These are phyloP conservation scores for Ammospiza maritima DNA, from an alignment of 2,797 vertebrate genomes.

Conservation along the genomic window DNA sequence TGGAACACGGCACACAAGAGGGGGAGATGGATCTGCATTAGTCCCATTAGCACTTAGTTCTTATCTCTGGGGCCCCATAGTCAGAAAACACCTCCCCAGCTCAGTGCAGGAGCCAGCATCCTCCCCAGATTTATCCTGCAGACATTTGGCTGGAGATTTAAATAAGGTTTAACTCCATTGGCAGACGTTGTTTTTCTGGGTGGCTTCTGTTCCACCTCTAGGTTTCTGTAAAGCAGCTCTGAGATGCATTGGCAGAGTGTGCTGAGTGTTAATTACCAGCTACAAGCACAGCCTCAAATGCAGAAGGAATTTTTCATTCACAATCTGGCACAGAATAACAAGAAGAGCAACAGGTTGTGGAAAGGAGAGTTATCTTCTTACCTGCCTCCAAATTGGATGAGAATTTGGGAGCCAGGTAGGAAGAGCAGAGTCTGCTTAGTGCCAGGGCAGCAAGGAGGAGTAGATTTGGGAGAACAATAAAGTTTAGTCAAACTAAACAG, in stretches of 20 bases:
- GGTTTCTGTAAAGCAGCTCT: constrained; percentile 26
- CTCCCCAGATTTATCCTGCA: constrained; percentile 25
- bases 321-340: not conserved
- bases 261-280: constrained; percentile 53
- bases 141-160: constrained; percentile 49
- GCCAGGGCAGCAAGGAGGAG: not conserved
- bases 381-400: not conserved
- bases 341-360: not conserved
- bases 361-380: not conserved
- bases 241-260: constrained; percentile 34
- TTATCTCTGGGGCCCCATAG: constrained; percentile 9
- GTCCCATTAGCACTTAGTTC: constrained; percentile 9
- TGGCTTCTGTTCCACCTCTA: constrained; percentile 52
- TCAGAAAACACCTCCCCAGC: constrained; percentile 22
- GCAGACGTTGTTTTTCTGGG: constrained; percentile 26
- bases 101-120: not conserved
- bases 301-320: constrained; percentile 42
- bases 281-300: constrained; percentile 10
- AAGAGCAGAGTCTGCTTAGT: not conserved
- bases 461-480: not conserved
- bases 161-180: constrained; percentile 33
- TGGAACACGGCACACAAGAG: not conserved
- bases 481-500: not conserved
- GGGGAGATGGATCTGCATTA: not conserved
- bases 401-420: not conserved